Conservation (phyloP, 2,113 vertebrate species). For the Cebidichthys violaceus region DNA sequence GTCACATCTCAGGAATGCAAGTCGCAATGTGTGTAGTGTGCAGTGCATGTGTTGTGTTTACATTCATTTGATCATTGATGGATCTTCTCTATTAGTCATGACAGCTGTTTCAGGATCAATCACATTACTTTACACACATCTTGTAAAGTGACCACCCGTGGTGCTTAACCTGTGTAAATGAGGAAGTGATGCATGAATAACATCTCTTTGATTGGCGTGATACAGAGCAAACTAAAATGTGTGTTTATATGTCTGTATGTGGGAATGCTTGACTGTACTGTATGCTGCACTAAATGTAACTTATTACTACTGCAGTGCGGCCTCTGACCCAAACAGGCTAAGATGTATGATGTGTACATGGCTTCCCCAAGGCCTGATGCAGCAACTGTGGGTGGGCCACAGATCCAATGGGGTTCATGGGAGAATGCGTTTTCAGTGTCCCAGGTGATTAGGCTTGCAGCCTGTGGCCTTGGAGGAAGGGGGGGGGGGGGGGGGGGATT, state of each 20-base stretch:
- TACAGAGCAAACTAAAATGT: slow-evolving; percentile 26
- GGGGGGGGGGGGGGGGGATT: not conserved
- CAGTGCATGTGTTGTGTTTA: slow-evolving; percentile 22
- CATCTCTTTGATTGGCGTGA: slow-evolving; percentile 36
- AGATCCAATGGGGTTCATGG: slow-evolving; percentile 33
- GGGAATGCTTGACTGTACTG: slow-evolving; percentile 6
- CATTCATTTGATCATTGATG: slow-evolving; percentile 18
- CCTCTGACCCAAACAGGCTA: slow-evolving; percentile 35
- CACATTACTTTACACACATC: slow-evolving; percentile 15
- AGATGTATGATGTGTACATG: slow-evolving; percentile 44
- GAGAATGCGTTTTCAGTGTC: slow-evolving; percentile 55
- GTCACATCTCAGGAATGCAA: slow-evolving; percentile 65
- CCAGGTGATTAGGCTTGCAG: slow-evolving; percentile 65
- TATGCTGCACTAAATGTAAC: slow-evolving; percentile 32
- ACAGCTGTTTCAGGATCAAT: slow-evolving; percentile 34
- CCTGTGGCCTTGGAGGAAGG: slow-evolving; percentile 38
- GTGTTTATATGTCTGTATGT: slow-evolving; percentile 20
- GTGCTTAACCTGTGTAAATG: slow-evolving; percentile 26
- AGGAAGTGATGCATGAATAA: slow-evolving; percentile 37
- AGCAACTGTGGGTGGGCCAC: slow-evolving; percentile 56
- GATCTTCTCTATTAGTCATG: not conserved
- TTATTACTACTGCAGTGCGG: slow-evolving; percentile 41
- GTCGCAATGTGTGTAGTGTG: slow-evolving; percentile 24
- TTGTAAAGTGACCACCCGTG: slow-evolving; percentile 32
- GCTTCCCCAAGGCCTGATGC: slow-evolving; percentile 8